These are phyloP conservation scores for Daboia siamensis DNA, from an alignment of 2,113 vertebrate genomes.

Conservation along the genomic window DNA sequence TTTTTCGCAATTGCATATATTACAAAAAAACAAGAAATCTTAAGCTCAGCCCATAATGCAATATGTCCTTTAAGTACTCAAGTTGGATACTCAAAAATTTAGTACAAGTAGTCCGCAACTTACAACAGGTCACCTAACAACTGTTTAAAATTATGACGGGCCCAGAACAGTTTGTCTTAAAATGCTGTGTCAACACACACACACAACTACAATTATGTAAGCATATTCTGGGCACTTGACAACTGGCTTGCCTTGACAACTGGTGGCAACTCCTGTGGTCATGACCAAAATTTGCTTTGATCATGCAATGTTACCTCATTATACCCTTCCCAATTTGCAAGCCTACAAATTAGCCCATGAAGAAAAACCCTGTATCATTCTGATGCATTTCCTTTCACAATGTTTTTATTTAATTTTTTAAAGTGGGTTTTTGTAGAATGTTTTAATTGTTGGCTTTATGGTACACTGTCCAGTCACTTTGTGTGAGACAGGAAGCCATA, in stretches of 20 bases:
- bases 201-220: neutral
- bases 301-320: neutral
- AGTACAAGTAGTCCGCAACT: neutral
- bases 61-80: neutral
- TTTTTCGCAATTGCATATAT: neutral
- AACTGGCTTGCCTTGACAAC: neutral
- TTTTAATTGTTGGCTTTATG: neutral
- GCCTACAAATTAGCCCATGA: neutral
- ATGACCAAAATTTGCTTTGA: neutral
- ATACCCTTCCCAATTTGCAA: neutral
- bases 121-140: neutral
- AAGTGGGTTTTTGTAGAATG: too few species aligned
- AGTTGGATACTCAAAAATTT: neutral
- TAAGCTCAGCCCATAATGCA: neutral
- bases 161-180: neutral
- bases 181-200: neutral
- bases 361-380: neutral
- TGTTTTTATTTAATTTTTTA: neutral
- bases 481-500: neutral
- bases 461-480: neutral
- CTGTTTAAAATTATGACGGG: neutral
- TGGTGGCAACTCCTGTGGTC: neutral
- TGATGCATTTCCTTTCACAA: neutral
- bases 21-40: too few species aligned
- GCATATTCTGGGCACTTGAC: neutral